Base-by-base conservation (phyloP, 2,113 vertebrate genomes). In the Uropsilus gracilis region DNA sequence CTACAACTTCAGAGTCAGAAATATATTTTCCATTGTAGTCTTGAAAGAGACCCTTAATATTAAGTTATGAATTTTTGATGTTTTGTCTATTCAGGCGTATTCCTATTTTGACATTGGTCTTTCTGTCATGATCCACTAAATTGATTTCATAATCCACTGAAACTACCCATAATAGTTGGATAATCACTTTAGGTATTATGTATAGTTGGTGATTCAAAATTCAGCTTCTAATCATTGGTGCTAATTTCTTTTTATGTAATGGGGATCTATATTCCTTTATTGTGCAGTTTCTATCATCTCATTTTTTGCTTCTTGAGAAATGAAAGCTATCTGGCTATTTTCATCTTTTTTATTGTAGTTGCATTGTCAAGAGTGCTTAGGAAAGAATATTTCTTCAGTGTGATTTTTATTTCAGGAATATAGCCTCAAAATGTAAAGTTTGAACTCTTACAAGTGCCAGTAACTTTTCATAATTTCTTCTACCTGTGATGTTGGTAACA, bases 21-120 rank as follows among this genome's bases (percentile, higher is more conserved):
- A 44, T 10, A 17, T 34, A 44, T 77, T 94, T 90, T 50, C 50
- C 14, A 7, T 48, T 92, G 24, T 32, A 71, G 10, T 86, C 55
- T 26, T 95, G 55, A 73, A 93, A 93, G 82, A 78, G 53, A 44
- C 37, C 57, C 46, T 92, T 44, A 59, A 32, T 89, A 50, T 32
- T 89, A 42, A 63, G 44, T 64, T 8, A 30, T 64, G 53, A 75
- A 37, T 88, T 90, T 85, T 87, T 90, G 30, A 66, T 57, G 64
- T 44, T 82, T 91, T 95, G 7, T 81, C 34, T 88, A 0, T 61
- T 87, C 26, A 64, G 4, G 14, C 57, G 42, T n/a, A 66, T 14
- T 6, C 24, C 14, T 72, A n/a, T 61, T 61, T 77, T 64, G 75
- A 6, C 73, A 61, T 81, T 94, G 80, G 34, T 77, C 61, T 87